A percentile compares a stretch with the other conserved stretches of the same genome.
Conservation (phyloP, 2,888 invertebrate species). For the Cyclophora albipunctata region DNA sequence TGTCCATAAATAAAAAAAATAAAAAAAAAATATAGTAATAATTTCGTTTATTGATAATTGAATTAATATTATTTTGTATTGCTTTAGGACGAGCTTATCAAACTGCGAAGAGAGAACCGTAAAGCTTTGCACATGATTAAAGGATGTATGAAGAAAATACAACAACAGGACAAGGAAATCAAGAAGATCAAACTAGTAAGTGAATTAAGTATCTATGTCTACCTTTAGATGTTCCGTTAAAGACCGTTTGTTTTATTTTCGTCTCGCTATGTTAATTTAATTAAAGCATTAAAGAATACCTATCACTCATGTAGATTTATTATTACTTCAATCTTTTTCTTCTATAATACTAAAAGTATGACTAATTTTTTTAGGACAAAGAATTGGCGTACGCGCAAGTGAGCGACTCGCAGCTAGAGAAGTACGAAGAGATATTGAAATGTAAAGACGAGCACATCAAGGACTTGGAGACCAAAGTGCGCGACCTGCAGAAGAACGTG, state of each 20-base stretch:
- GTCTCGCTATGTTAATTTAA: too few species aligned
- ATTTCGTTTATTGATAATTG: too few species aligned
- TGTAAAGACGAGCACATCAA: constrained; percentile 74
- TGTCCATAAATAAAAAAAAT: too few species aligned
- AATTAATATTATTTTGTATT: too few species aligned
- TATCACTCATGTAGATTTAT: background rate
- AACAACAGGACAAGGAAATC: constrained; percentile 69
- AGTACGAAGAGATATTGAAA: constrained; percentile 65
- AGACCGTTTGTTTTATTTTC: constrained; percentile 5
- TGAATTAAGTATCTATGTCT: too few species aligned
- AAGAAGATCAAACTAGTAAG: constrained; percentile 64
- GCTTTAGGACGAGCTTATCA: constrained; percentile 56
- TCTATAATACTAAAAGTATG: background rate
- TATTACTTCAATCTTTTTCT: background rate
- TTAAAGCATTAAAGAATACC: background rate
- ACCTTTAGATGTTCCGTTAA: too few species aligned
- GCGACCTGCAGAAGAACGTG: constrained; percentile 51
- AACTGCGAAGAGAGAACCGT: constrained; percentile 68
- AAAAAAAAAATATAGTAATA: too few species aligned
- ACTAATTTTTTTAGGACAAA: constrained; percentile 42
- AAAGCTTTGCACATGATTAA: constrained; percentile 76
- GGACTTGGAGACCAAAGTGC: constrained; percentile 64
- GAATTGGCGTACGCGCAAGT: constrained; percentile 58
- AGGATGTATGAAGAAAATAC: constrained; percentile 72
- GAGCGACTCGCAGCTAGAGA: constrained; percentile 60